Conservation (phyloP, 2,888 invertebrate species). For the Cantharis nigra region DNA sequence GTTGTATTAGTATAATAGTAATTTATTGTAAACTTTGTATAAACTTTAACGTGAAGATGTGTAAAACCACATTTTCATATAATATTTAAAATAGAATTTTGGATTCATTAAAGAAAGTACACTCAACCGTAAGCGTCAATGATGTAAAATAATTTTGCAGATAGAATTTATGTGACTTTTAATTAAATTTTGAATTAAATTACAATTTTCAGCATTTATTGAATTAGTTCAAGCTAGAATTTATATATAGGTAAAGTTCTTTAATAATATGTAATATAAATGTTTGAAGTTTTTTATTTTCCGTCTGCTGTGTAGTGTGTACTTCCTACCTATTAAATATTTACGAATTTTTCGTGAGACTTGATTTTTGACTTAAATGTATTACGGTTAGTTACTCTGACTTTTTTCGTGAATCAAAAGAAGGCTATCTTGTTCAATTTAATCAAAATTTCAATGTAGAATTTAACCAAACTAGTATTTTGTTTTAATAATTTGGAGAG, state of each 20-base stretch:
- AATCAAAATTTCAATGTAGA: background rate
- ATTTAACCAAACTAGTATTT: no score
- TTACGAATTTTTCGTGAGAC: background rate
- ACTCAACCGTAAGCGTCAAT: background rate
- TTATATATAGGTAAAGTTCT: background rate
- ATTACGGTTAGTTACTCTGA: background rate
- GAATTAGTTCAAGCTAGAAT: background rate
- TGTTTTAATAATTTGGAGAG: no score
- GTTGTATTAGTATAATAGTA: background rate
- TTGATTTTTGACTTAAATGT: background rate
- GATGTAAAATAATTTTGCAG: background rate
- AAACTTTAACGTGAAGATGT: background rate
- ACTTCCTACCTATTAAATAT: no score
- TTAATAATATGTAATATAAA: background rate
- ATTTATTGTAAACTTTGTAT: background rate
- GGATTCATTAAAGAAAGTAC: background rate
- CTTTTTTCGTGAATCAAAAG: background rate
- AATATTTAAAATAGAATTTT: background rate
- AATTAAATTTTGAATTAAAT: background rate
- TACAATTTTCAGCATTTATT: background rate
- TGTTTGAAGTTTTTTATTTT: background rate
- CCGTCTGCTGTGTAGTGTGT: no score
- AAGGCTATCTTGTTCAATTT: background rate
- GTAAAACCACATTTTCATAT: background rate
- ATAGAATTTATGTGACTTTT: background rate